These are phyloP conservation scores for Ochotona curzoniae DNA, from an alignment of 2,113 vertebrate genomes.

Conservation along the genomic window DNA sequence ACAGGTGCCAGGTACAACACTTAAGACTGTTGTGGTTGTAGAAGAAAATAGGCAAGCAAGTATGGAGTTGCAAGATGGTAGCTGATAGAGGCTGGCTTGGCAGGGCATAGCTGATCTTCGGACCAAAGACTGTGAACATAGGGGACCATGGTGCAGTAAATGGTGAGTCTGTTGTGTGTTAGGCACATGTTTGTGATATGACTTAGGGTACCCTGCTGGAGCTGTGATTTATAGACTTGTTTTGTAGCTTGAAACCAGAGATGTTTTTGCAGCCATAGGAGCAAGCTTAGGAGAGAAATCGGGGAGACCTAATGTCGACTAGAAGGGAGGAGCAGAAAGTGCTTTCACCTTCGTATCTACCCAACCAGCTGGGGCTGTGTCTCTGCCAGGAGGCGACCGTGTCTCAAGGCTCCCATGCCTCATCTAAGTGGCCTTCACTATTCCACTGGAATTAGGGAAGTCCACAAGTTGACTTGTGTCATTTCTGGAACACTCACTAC, in stretches of 20 bases:
- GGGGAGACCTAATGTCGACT: not conserved
- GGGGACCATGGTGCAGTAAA: too few species aligned
- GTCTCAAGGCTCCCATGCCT: not conserved
- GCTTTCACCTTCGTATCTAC: not conserved
- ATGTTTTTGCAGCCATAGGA: not conserved
- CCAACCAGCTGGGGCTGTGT: not conserved
- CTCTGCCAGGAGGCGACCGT: not conserved
- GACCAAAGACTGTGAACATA: not conserved
- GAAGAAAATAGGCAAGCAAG: too few species aligned
- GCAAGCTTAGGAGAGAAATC: not conserved
- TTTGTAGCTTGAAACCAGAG: conserved; percentile 4
- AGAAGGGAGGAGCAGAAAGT: not conserved
- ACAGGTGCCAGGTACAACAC: not conserved
- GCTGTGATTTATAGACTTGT: not conserved
- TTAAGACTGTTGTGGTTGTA: not conserved
- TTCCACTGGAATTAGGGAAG: not conserved
- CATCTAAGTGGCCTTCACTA: not conserved
- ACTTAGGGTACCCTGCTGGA: not conserved
- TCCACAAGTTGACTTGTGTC: not conserved
- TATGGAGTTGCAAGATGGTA: not conserved
- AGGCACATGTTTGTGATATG: not conserved
- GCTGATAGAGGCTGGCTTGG: not conserved
- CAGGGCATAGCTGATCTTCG: not conserved
- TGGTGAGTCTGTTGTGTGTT: not conserved
- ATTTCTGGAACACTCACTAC: not conserved